These are phyloP conservation scores for Magallana ariakensis DNA, from an alignment of 1,140 invertebrate genomes.

Conservation along the genomic window DNA sequence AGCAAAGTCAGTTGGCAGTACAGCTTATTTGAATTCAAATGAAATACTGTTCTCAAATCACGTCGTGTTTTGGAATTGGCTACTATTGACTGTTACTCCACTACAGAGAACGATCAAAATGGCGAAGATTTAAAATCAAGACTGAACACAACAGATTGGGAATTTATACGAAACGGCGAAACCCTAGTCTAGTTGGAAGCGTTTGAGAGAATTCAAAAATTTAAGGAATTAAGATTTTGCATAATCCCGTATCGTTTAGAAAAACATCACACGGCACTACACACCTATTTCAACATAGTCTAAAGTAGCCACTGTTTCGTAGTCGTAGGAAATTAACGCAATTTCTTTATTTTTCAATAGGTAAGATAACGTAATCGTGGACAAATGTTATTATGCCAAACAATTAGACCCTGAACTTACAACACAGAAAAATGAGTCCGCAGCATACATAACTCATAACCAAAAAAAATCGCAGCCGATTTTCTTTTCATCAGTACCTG, in stretches of 20 bases:
- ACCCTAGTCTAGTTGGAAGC: slow-evolving; percentile 12
- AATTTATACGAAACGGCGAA: neutral
- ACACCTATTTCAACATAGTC: slow-evolving; percentile 32
- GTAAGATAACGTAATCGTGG: neutral
- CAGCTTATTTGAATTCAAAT: neutral
- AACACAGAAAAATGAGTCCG: neutral
- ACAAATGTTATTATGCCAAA: slow-evolving; percentile 5
- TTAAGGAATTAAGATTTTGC: neutral
- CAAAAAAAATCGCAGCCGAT: no score
- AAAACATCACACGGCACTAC: neutral
- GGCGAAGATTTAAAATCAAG: neutral
- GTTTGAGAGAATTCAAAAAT: neutral
- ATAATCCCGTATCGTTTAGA: neutral
- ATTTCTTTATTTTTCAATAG: neutral
- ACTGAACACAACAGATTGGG: no score
- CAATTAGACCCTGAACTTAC: slow-evolving; percentile 12
- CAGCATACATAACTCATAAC: no score
- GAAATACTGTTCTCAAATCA: neutral
- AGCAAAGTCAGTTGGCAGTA: slow-evolving; percentile 4
- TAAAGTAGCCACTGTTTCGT: slow-evolving; percentile 31
- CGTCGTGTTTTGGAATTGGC: neutral
- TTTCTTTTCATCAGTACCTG: no score
- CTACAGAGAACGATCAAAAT: neutral
- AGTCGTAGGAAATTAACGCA: neutral
- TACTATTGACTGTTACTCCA: no score